Base-by-base conservation (phyloP, 2,113 vertebrate species). In the Hippocampus zosterae region DNA sequence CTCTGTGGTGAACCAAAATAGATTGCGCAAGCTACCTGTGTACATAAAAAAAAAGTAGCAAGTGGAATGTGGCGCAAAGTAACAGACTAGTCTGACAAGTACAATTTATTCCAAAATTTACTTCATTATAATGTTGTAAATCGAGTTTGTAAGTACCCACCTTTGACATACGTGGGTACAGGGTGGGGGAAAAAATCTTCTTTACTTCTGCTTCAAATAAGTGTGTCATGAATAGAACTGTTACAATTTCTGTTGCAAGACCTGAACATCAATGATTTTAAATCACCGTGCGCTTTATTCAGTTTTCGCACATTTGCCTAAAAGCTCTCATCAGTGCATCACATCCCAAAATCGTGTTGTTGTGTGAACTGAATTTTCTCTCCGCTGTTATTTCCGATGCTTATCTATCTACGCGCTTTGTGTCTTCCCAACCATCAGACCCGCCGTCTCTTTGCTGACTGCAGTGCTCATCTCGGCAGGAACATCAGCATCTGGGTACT, bases 401-500 rank as follows among this genome's bases (percentile, higher is more conserved):
- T 76, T 69, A 65, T 61, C 65, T 75, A 63, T 69, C 40, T 53
- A 37, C 41, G 70, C 10, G 57, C 15, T 67, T 69, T 70, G 52
- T 77, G 64, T 79, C 63, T 65, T 63, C 68, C 44, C 69, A 33
- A 64, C 3, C 55, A 59, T 67, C 69, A 82, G 76, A 83, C 23
- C 75, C 61, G 33, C 33, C 42, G 57, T 71, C 82, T 79, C 65
- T 48, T 37, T 33, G 55, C 77, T 80, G 78, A 71, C 68, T 87
- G 71, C 78, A 15, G 69, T 61, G 75, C 70, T 73, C 62, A 59
- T 71, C 69, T 81, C 66, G 37, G 71, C n/a, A 53, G 75, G 62
- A 82, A 78, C 81, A 76, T 86, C 78, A 70, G 67, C 70, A 74
- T 61, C 84, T 67, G 79, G 73, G 75, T 70, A 69, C 81, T 81